These are phyloP conservation scores for Podargus strigoides DNA, from an alignment of 2,797 vertebrate genomes.

Conservation along the genomic window DNA sequence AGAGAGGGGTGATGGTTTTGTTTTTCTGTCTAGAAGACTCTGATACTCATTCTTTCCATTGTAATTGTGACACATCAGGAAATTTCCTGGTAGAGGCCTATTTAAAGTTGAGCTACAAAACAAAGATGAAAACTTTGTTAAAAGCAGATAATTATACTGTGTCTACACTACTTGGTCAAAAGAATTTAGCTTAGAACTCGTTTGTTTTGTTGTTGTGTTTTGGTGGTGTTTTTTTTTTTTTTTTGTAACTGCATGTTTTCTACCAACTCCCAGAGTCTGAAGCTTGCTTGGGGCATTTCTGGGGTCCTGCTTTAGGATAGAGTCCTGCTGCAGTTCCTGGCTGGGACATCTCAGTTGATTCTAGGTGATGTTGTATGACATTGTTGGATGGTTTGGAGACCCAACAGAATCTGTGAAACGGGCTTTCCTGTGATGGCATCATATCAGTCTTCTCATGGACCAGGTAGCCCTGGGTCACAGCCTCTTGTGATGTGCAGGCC, in stretches of 20 bases:
- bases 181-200: neutral
- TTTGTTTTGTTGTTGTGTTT: no score
- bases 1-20: neutral
- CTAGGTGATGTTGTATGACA: neutral
- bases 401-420: neutral
- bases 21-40: neutral
- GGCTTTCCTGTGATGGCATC: neutral
- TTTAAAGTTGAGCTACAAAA: conserved; percentile 1
- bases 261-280: neutral
- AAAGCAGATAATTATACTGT: neutral
- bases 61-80: neutral
- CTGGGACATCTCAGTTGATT: neutral
- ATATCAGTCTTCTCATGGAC: rapidly evolving
- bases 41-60: neutral
- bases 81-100: neutral
- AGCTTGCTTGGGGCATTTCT: neutral
- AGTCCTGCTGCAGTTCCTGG: neutral
- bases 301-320: neutral
- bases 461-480: neutral
- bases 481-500: neutral
- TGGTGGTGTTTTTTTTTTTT: no score
- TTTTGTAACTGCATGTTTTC: neutral
- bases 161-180: neutral
- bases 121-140: neutral
- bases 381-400: neutral